Evolutionary conservation across 2,797 vertebrate genomes (phyloP).

Genomic region (Bovichtus variegatus): DNA sequence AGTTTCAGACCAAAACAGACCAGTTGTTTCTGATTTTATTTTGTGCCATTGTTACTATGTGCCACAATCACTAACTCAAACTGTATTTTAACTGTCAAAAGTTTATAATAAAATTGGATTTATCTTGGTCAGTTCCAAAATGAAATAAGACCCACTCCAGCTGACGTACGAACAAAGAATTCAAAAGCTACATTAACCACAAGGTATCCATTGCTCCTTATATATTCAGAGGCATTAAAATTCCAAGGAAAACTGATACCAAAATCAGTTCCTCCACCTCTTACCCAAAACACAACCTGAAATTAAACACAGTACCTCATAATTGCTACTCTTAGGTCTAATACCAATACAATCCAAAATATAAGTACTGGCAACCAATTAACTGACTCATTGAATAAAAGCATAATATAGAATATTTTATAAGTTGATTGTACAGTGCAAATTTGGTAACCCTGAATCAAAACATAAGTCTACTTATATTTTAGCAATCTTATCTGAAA

Average conservation of each 20-base stretch:
- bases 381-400: not conserved
- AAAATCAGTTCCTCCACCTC: slow-evolving; percentile 1
- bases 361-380: not conserved
- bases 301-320: slow-evolving; percentile 5
- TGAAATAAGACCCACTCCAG: slow-evolving; percentile 2
- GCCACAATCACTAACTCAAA: slow-evolving; percentile 13
- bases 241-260: slow-evolving; percentile 14
- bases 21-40: slow-evolving; percentile 5
- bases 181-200: slow-evolving; percentile 19
- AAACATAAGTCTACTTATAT: slow-evolving; percentile 12
- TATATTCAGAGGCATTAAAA: not conserved
- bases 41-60: slow-evolving; percentile 12
- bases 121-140: not conserved
- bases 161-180: not conserved
- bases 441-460: slow-evolving; percentile 29
- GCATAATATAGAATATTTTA: not conserved
- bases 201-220: not conserved
- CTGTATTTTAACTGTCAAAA: slow-evolving; percentile 5
- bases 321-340: slow-evolving; percentile 7
- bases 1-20: not conserved
- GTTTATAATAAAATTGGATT: slow-evolving; percentile 1
- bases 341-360: not conserved
- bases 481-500: slow-evolving; percentile 6
- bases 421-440: slow-evolving; percentile 58
- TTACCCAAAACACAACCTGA: slow-evolving; percentile 8